A percentile compares a stretch with the other conserved stretches of the same genome.
Evolutionary conservation across 2,797 vertebrate species (phyloP).

Genomic region (Acomys russatus): DNA sequence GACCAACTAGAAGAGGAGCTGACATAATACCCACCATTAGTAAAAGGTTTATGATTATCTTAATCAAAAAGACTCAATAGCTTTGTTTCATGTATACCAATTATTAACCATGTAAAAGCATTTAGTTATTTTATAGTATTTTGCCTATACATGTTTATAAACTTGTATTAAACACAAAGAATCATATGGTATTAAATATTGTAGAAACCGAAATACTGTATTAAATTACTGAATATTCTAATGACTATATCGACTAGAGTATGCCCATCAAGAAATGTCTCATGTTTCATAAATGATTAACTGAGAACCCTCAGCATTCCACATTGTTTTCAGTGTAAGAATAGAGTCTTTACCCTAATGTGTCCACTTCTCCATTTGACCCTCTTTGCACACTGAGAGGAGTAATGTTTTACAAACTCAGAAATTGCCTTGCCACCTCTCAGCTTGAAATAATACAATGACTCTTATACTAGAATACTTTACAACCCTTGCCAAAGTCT

Average conservation of each 20-base stretch:
- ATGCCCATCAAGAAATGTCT: neutral
- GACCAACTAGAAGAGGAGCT: neutral
- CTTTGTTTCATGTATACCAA: neutral
- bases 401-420: neutral
- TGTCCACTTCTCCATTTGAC: neutral
- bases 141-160: neutral
- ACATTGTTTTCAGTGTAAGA: neutral
- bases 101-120: neutral
- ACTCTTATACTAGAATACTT: neutral
- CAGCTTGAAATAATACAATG: neutral
- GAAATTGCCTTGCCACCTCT: neutral
- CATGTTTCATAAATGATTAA: neutral
- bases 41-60: neutral
- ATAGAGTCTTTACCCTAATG: neutral
- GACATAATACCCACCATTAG: neutral
- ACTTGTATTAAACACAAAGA: neutral
- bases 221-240: slow-evolving; percentile 53
- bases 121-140: neutral
- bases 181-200: neutral
- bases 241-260: neutral
- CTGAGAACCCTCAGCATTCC: neutral
- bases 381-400: neutral
- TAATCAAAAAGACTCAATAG: neutral
- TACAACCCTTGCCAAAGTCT: neutral
- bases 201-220: neutral